A percentile compares a stretch with the other conserved stretches of the same genome.
Evolutionary conservation across 2,888 invertebrate species (phyloP).

Genomic region (Scaptomyza cyrtandrae): DNA sequence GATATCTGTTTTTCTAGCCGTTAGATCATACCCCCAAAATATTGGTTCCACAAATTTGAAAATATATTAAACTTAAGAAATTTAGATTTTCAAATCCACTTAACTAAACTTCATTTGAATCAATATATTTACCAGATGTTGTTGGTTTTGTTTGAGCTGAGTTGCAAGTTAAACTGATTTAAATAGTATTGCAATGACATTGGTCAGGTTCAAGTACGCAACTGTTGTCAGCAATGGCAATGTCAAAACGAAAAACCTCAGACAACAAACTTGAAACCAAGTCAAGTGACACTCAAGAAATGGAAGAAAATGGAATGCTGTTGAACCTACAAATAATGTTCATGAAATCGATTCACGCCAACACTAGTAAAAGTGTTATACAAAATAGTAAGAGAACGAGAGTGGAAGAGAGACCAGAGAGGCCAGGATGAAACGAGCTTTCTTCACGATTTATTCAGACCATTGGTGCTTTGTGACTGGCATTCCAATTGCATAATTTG

Average conservation of each 20-base stretch:
- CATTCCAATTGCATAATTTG: constrained; percentile 77
- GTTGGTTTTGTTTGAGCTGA: too few relatives aligned
- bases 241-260: constrained; percentile 59
- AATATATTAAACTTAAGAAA: too few relatives aligned
- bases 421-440: constrained; percentile 15
- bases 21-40: too few relatives aligned
- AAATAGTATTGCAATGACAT: constrained; percentile 20
- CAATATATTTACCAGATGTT: too few relatives aligned
- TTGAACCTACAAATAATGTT: constrained; percentile 62
- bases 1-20: too few relatives aligned
- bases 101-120: too few relatives aligned
- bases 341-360: constrained; percentile 44
- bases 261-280: constrained; percentile 65
- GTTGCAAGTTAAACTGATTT: too few relatives aligned
- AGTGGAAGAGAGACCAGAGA: background rate
- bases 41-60: too few relatives aligned
- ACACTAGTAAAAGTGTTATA: constrained; percentile 6
- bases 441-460: constrained; percentile 47
- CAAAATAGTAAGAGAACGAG: background rate
- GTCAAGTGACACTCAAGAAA: constrained; percentile 31
- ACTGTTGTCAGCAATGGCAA: constrained; percentile 34
- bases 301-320: constrained; percentile 69
- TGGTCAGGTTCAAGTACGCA: constrained; percentile 25
- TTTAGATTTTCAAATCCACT: too few relatives aligned
- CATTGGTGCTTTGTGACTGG: constrained; percentile 26